Evolutionary conservation across 2,888 invertebrate species (phyloP), one percentile per base, ranked within the genome.

Genomic region (Aphidius colemani): DNA sequence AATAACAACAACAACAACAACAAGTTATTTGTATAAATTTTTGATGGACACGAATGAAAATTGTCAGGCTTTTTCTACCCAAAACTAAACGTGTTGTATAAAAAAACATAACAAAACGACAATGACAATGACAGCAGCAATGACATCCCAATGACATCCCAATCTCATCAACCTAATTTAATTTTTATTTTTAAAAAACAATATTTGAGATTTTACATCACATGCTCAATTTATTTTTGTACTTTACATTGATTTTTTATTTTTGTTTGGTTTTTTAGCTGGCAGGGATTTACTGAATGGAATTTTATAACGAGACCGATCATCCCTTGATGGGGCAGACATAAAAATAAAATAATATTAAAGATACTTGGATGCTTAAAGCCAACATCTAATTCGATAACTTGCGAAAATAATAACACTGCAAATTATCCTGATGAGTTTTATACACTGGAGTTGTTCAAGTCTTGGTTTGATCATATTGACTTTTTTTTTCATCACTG

Each of bases 301-400:
- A 30, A 30, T 30, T 30, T 30, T 30, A 30, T 30, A 30, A 30
- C 30, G 5, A 30, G 30, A 30, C 3, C 30, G 30, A 30, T 30
- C 30, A 30, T 30, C 30, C 30, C 30, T 30, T 30, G 30, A 30
- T 30, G 1, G 30, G 30, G 30, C 30, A 30, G 30, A 30, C 30
- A 30, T 30, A 30, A 30, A 30, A 30, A 30, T 5, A 30, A 30
- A 30, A 30, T 30, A 30, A 30, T 30, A 30, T 5, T 1, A 5
- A 30, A 30, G 30, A 5, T 5, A 5, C 30, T 44, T 43, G 75
- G 75, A 75, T 30, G 30, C 4, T 30, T 30, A 30, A 75, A 76
- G 76, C 75, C 75, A 78, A 76, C 75, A 77, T 75, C 74, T 77
- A 77, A 78, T 78, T 78, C 74, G 78, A 78, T 78, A 78, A 77